phyloP scores from a whole-genome alignment of 2,113 vertebrate species.

The Callaeas wilsoni region DNA sequence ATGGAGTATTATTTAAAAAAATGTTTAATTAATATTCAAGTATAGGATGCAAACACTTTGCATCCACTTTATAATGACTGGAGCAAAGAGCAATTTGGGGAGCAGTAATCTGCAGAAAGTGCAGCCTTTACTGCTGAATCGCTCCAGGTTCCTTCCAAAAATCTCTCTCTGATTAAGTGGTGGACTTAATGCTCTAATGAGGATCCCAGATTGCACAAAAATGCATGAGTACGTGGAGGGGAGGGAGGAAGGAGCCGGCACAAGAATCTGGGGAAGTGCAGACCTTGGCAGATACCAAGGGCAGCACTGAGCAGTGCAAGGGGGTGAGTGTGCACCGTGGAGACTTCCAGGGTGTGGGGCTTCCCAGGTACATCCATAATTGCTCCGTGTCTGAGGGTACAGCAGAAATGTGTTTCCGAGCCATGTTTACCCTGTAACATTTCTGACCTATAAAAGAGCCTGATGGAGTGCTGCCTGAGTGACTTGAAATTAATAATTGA shows the following conservation, averaged over 20 bases:
- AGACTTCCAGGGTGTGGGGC: background rate
- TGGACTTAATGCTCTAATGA: background rate
- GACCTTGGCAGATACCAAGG: background rate
- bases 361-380: background rate
- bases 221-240: background rate
- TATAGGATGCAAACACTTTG: background rate
- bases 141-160: background rate
- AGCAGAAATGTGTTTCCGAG: background rate
- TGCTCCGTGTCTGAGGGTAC: background rate
- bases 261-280: background rate
- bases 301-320: background rate
- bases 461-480: slow-evolving; percentile 21
- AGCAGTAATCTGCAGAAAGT: background rate
- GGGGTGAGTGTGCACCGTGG: background rate
- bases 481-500: slow-evolving; percentile 50
- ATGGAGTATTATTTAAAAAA: slow-evolving; percentile 39
- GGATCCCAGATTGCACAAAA: background rate
- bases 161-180: background rate
- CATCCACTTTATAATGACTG: background rate
- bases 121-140: background rate
- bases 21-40: slow-evolving; percentile 32
- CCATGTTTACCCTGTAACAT: background rate
- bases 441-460: slow-evolving; percentile 17
- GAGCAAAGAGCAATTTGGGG: background rate
- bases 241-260: background rate